These are phyloP conservation scores for Gymnarchus niloticus DNA, from an alignment of 2,113 vertebrate species.

Conservation along the genomic window DNA sequence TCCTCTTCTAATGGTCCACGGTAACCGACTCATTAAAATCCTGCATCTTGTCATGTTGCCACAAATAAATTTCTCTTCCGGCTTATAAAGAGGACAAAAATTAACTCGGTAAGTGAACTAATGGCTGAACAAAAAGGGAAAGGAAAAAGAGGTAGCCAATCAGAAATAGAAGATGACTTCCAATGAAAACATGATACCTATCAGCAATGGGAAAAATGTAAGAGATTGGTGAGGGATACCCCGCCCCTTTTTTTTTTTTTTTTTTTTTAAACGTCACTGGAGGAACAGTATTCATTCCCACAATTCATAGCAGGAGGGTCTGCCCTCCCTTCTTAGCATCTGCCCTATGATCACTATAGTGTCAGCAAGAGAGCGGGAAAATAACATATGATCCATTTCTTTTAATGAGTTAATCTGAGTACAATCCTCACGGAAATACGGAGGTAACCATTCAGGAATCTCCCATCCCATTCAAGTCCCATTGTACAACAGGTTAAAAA, in stretches of 20 bases:
- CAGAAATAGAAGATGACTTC: not conserved
- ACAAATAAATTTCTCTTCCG: not conserved
- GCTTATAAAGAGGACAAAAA: not conserved
- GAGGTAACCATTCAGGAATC: not conserved
- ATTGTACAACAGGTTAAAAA: not conserved
- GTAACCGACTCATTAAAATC: not conserved
- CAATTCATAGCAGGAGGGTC: not conserved
- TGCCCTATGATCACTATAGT: not conserved
- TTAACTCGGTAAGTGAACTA: not conserved
- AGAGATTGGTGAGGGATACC: not conserved
- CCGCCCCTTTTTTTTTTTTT: not conserved
- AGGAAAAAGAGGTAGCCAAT: not conserved
- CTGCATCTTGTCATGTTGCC: not conserved
- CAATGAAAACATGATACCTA: not conserved
- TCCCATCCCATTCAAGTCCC: not conserved
- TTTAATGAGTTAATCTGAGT: conserved; percentile 25
- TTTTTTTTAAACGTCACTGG: conserved; percentile 16
- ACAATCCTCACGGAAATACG: not conserved
- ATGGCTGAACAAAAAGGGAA: not conserved
- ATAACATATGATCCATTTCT: conserved; percentile 2
- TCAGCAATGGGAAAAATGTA: not conserved
- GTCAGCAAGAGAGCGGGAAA: not conserved
- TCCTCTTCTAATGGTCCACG: not conserved
- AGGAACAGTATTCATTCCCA: not conserved
- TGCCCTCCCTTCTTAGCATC: not conserved